These are phyloP conservation scores for Tenualosa thibaudeaui DNA, from an alignment of 2,797 vertebrate genomes.

Conservation along the genomic window DNA sequence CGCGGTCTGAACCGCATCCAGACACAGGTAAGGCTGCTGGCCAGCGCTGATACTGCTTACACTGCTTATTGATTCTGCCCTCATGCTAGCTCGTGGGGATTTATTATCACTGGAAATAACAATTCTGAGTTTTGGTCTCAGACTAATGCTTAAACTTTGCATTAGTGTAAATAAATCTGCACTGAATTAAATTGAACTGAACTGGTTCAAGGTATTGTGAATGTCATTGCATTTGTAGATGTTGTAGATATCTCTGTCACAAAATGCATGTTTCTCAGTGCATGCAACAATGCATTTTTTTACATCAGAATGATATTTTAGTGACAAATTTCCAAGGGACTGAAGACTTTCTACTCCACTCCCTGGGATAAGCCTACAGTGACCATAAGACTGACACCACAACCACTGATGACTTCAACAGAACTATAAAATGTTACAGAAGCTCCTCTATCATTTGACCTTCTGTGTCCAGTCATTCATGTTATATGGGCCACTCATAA, in stretches of 20 bases:
- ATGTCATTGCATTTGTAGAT: not conserved
- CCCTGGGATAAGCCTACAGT: not conserved
- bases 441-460: not conserved
- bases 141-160: not conserved
- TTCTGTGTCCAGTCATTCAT: not conserved
- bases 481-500: not conserved
- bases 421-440: not conserved
- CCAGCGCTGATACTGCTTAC: not conserved
- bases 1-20: slow-evolving; percentile 97
- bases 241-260: not conserved
- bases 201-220: not conserved
- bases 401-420: not conserved
- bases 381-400: not conserved
- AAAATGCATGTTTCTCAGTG: not conserved
- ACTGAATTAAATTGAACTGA: not conserved
- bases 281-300: not conserved
- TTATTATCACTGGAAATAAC: not conserved
- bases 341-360: not conserved
- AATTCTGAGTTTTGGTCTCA: not conserved
- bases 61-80: not conserved
- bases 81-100: not conserved
- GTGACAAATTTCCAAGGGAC: not conserved
- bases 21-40: slow-evolving; percentile 85
- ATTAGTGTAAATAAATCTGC: not conserved
- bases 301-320: not conserved